Conservation (phyloP, 2,888 invertebrate species). For the Conops quadrifasciatus region DNA sequence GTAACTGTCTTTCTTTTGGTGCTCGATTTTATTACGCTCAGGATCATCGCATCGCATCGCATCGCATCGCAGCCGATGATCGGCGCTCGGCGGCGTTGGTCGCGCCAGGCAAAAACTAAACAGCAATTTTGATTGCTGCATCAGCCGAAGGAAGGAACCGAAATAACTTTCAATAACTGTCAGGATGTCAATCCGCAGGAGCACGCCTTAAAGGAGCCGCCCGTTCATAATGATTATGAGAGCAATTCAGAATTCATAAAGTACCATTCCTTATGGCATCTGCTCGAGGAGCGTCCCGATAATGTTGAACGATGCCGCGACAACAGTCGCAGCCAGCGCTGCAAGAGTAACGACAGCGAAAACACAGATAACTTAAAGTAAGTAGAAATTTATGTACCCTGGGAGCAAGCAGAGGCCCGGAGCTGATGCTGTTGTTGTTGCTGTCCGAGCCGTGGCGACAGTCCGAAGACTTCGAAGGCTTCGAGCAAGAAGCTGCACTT, state of each 20-base stretch:
- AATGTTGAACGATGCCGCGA: slow-evolving; percentile 24
- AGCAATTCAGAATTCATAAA: slow-evolving; percentile 54
- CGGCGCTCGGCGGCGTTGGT: too few relatives aligned
- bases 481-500: slow-evolving; percentile 26
- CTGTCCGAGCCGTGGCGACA: background rate
- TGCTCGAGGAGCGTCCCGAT: slow-evolving; percentile 30
- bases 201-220: slow-evolving; percentile 30
- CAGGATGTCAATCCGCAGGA: slow-evolving; percentile 22
- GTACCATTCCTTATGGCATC: slow-evolving; percentile 55
- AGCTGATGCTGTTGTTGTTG: background rate
- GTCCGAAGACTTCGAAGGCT: background rate
- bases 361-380: slow-evolving; percentile 32
- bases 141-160: background rate
- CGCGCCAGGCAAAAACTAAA: background rate
- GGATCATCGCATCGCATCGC: too few relatives aligned
- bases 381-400: slow-evolving; percentile 31
- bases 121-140: slow-evolving; percentile 10
- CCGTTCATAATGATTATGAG: slow-evolving; percentile 26
- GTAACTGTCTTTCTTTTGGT: too few relatives aligned
- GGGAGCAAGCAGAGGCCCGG: background rate
- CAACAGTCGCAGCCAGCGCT: background rate
- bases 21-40: too few relatives aligned
- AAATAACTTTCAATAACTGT: slow-evolving; percentile 30
- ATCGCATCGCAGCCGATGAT: too few relatives aligned
- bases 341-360: slow-evolving; percentile 15